A percentile compares a stretch with the other conserved stretches of the same genome.
phyloP scores from a whole-genome alignment of 2,113 vertebrate species.

The Callithrix jacchus region DNA sequence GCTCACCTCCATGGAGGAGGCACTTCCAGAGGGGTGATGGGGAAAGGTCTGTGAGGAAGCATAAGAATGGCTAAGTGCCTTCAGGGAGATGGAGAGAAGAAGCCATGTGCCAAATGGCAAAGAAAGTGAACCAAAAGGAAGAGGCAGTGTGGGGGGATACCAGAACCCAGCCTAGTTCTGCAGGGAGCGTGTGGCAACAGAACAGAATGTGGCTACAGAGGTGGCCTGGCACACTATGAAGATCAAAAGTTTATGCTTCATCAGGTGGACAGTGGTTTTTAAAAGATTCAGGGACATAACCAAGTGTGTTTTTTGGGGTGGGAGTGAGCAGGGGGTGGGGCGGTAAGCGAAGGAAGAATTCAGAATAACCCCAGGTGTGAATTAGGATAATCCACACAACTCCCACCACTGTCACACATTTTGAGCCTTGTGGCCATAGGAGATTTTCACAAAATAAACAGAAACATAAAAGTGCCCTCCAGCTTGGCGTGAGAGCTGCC shows the following conservation, averaged over 20 bases:
- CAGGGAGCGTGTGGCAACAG: too few species aligned
- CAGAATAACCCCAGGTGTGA: neutral
- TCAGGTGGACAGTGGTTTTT: neutral
- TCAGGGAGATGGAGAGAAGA: neutral
- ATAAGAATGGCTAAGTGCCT: neutral
- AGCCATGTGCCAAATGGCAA: rapidly evolving
- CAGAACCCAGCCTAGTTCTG: neutral
- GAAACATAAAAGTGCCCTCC: neutral
- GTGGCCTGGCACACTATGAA: rapidly evolving
- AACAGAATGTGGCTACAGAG: neutral
- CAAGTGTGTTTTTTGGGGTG: neutral
- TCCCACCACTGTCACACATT: neutral
- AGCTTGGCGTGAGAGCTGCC: neutral
- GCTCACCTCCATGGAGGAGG: neutral
- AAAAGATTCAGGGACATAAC: neutral
- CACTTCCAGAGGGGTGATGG: rapidly evolving
- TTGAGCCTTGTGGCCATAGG: rapidly evolving
- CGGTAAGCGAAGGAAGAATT: neutral
- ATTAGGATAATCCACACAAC: neutral
- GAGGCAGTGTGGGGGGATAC: neutral
- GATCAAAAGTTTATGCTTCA: neutral
- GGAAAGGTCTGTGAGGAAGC: neutral
- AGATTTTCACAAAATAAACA: neutral
- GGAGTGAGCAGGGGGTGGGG: too few species aligned
- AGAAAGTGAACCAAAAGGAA: neutral